Percentiles rank a stretch among this genome's conserved stretches.
Evolutionary conservation across 2,888 invertebrate species (phyloP).

Genomic region (Spodoptera picta): DNA sequence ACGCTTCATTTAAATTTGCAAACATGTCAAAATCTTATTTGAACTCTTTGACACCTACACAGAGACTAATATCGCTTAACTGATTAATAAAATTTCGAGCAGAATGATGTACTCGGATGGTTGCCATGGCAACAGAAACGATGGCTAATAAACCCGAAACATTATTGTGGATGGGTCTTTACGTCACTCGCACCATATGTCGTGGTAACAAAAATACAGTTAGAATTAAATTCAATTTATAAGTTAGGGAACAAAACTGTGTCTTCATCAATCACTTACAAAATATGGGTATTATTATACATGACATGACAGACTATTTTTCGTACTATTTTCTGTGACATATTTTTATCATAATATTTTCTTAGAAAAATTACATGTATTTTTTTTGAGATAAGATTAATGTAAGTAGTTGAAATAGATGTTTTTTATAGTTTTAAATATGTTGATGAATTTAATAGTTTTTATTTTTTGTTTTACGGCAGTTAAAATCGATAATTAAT

Average conservation of each 20-base stretch:
- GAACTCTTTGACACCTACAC: slow-evolving; percentile 8
- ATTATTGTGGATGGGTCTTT: slow-evolving; percentile 67
- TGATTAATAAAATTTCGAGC: slow-evolving; percentile 26
- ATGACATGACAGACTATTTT: slow-evolving; percentile 27
- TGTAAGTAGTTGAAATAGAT: no score
- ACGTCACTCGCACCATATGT: slow-evolving; percentile 64
- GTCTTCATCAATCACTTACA: slow-evolving; percentile 30
- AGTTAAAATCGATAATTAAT: no score
- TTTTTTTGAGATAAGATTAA: no score
- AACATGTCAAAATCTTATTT: slow-evolving; percentile 4
- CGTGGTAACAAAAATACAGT: slow-evolving; percentile 54
- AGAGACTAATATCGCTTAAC: slow-evolving; percentile 34
- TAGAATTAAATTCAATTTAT: slow-evolving; percentile 35
- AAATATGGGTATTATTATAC: slow-evolving; percentile 22
- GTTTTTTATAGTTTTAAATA: no score
- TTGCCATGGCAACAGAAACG: slow-evolving; percentile 69
- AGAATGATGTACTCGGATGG: slow-evolving; percentile 42
- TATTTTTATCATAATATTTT: slow-evolving; percentile 10
- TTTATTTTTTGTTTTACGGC: no score
- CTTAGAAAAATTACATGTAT: slow-evolving; percentile 2
- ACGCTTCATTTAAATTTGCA: slow-evolving; percentile 23
- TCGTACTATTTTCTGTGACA: slow-evolving; percentile 4
- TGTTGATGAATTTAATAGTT: no score
- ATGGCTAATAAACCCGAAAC: slow-evolving; percentile 70
- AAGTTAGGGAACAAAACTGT: slow-evolving; percentile 31